Evolutionary conservation across 2,113 vertebrate genomes (phyloP).

Genomic region (Hoplias malabaricus): DNA sequence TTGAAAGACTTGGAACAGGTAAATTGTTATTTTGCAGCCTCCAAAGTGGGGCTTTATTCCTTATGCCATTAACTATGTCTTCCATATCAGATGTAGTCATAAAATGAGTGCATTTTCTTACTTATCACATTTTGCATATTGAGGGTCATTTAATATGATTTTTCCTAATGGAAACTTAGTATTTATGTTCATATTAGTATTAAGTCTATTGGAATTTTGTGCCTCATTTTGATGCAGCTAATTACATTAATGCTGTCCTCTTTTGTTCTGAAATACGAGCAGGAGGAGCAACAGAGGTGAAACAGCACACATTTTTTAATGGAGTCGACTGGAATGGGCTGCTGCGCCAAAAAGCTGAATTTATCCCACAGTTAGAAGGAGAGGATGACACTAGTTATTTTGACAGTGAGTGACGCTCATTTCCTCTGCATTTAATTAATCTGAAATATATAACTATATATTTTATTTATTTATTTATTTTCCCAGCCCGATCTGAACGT

Average conservation of each 20-base stretch:
- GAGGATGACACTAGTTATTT: constrained; percentile 98
- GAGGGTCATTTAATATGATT: too few relatives aligned
- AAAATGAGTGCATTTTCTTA: too few relatives aligned
- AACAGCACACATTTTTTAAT: constrained; percentile 88
- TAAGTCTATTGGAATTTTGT: constrained; percentile 87
- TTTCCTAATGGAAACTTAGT: too few relatives aligned
- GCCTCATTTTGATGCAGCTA: constrained; percentile 70
- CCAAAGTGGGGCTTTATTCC: constrained; percentile 85
- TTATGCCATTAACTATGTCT: too few relatives aligned
- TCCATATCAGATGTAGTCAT: too few relatives aligned
- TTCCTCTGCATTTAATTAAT: neutral
- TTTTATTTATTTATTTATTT: neutral
- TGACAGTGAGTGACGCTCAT: constrained; percentile 80
- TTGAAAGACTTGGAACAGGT: constrained; percentile 94
- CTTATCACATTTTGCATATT: too few relatives aligned
- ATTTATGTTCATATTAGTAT: too few relatives aligned
- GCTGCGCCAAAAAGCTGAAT: constrained; percentile 93
- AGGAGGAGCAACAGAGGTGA: constrained; percentile 90
- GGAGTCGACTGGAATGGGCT: constrained; percentile 93
- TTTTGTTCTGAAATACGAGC: constrained; percentile 4
- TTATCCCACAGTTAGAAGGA: constrained; percentile 92
- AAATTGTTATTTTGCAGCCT: constrained; percentile 64
- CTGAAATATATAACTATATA: neutral
- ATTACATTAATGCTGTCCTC: neutral
- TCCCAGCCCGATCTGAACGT: constrained; percentile 87